Conservation (phyloP, 2,888 invertebrate genomes). For the Drosophila dives region DNA sequence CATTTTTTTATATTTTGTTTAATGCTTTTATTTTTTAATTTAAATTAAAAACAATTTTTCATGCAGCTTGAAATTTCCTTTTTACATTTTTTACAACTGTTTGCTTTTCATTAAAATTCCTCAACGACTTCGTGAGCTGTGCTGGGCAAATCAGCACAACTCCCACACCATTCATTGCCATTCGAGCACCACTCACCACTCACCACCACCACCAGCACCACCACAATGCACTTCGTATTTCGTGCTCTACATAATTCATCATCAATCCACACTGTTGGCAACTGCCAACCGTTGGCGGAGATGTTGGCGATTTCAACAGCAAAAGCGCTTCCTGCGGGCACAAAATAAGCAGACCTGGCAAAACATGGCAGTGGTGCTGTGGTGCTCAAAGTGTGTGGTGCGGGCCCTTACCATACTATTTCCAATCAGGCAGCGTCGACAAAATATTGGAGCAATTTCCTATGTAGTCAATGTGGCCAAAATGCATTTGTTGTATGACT, state of each 20-base stretch:
- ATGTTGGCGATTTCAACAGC: conserved; percentile 41
- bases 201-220: conserved; percentile 23
- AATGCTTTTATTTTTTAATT: conserved; percentile 7
- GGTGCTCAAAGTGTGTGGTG: conserved; percentile 7
- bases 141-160: conserved; percentile 68
- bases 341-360: conserved; percentile 27
- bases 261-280: conserved; percentile 72
- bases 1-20: background rate
- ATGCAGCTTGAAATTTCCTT: conserved; percentile 32
- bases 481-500: conserved; percentile 67
- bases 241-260: conserved; percentile 85
- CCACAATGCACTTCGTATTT: conserved; percentile 69
- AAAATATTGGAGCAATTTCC: conserved; percentile 78
- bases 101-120: conserved; percentile 74
- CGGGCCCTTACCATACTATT: conserved; percentile 52
- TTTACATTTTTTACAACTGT: conserved; percentile 40
- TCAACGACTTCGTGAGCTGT: conserved; percentile 66
- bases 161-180: conserved; percentile 63
- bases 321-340: conserved; percentile 62
- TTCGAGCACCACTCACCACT: conserved; percentile 17
- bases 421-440: conserved; percentile 67
- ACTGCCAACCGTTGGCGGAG: conserved; percentile 50
- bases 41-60: conserved; percentile 33
- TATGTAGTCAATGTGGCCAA: conserved; percentile 43
- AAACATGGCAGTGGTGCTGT: conserved; percentile 1